Evolutionary conservation across 2,888 invertebrate genomes (phyloP).

Genomic region (Catocala nupta): DNA sequence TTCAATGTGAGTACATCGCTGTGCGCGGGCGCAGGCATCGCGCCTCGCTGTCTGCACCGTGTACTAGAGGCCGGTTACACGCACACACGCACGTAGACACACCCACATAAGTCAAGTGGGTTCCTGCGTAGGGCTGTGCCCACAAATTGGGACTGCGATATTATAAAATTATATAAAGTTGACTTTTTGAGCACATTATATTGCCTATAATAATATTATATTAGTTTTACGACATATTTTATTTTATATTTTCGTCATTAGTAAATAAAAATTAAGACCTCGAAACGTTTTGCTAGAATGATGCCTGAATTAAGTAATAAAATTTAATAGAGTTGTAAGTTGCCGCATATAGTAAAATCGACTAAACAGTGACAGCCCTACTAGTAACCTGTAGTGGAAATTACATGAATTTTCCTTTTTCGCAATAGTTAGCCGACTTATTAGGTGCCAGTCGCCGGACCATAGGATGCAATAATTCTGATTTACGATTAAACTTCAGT

Average conservation of each 20-base stretch:
- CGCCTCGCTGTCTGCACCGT: slow-evolving; percentile 67
- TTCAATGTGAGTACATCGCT: slow-evolving; percentile 26
- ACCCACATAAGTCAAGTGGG: slow-evolving; percentile 30
- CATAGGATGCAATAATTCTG: slow-evolving; percentile 46
- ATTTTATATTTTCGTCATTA: too few relatives aligned
- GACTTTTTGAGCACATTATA: too few relatives aligned
- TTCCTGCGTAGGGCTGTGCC: slow-evolving; percentile 42
- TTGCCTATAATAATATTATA: too few relatives aligned
- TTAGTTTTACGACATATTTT: too few relatives aligned
- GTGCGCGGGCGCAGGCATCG: slow-evolving; percentile 42
- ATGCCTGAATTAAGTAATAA: too few relatives aligned
- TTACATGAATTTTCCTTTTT: slow-evolving; percentile 66
- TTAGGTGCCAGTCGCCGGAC: slow-evolving; percentile 42
- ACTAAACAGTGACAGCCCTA: slow-evolving; percentile 34
- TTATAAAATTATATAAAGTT: background rate
- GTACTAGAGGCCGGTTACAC: slow-evolving; percentile 45
- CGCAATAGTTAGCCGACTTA: slow-evolving; percentile 54
- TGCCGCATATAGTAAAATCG: too few relatives aligned
- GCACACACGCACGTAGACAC: slow-evolving; percentile 39
- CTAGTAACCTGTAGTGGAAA: slow-evolving; percentile 48
- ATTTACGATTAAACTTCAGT: slow-evolving; percentile 44
- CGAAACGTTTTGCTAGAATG: too few relatives aligned
- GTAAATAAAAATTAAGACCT: too few relatives aligned
- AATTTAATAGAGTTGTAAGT: too few relatives aligned
- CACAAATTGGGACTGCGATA: slow-evolving; percentile 2